Evolutionary conservation across 2,797 vertebrate species (phyloP).

Genomic region (Falco novaeseelandiae): DNA sequence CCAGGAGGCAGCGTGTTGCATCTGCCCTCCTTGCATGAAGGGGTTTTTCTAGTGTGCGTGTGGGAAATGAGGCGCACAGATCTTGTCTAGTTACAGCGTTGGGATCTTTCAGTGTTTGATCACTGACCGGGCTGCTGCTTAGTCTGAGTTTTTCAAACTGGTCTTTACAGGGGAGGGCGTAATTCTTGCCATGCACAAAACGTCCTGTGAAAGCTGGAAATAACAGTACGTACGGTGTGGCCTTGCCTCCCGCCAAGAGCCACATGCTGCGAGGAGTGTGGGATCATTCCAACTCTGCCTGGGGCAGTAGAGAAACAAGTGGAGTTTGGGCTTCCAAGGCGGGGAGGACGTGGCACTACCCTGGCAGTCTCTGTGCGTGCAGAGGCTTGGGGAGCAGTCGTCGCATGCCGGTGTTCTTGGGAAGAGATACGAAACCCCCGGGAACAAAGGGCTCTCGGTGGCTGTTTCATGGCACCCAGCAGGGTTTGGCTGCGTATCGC

Average conservation of each 20-base stretch:
- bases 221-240: background rate
- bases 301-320: background rate
- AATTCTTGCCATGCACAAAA: background rate
- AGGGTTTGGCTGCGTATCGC: fast-evolving
- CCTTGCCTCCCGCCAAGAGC: background rate
- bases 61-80: background rate
- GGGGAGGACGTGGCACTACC: background rate
- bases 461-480: background rate
- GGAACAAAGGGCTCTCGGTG: background rate
- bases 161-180: background rate
- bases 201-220: background rate
- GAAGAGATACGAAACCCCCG: background rate
- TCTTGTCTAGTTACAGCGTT: background rate
- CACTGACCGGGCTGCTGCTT: background rate
- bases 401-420: background rate
- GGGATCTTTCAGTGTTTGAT: background rate
- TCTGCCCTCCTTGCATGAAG: background rate
- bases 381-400: no score
- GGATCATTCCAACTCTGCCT: fast-evolving
- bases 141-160: background rate
- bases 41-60: background rate
- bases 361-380: fast-evolving
- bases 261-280: fast-evolving
- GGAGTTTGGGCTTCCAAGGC: background rate
- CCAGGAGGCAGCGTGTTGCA: background rate